Percentiles rank a stretch among this genome's conserved stretches.
Evolutionary conservation across 2,797 vertebrate species (phyloP).

Genomic region (Diceros bicornis): DNA sequence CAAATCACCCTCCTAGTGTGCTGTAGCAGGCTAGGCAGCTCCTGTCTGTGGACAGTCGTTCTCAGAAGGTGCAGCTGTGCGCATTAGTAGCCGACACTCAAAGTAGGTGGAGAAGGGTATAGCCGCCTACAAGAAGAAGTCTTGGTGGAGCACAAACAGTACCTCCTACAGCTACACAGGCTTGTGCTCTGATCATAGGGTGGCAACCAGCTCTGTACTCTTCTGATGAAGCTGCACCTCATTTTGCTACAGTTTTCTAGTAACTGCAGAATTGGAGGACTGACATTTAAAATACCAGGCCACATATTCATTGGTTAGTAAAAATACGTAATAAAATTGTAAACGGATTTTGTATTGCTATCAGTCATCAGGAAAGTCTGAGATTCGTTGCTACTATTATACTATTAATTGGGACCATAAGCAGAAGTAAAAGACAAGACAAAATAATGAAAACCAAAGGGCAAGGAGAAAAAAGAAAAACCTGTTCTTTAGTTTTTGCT

Average conservation of each 20-base stretch:
- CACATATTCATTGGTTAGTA: neutral
- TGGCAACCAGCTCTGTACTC: neutral
- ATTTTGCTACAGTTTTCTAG: neutral
- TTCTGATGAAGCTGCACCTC: neutral
- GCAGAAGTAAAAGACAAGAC: neutral
- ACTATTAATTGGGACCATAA: neutral
- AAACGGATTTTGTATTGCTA: neutral
- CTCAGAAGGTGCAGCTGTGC: neutral
- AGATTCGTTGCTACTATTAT: neutral
- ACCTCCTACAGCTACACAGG: neutral
- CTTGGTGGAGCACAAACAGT: neutral
- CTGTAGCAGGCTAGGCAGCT: neutral
- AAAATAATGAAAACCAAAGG: slow-evolving; percentile 15
- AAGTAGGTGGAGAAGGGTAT: neutral
- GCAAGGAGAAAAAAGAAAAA: neutral
- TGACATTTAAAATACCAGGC: neutral
- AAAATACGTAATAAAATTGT: neutral
- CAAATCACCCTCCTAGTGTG: neutral
- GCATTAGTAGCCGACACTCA: neutral
- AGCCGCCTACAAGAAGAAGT: neutral
- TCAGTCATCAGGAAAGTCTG: neutral
- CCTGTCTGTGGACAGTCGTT: neutral
- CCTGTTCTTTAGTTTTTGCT: neutral
- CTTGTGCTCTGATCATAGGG: neutral
- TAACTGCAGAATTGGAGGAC: neutral